These are phyloP conservation scores for Alloscopus bannaensis DNA, from an alignment of 2,888 invertebrate genomes.

Conservation along the genomic window DNA sequence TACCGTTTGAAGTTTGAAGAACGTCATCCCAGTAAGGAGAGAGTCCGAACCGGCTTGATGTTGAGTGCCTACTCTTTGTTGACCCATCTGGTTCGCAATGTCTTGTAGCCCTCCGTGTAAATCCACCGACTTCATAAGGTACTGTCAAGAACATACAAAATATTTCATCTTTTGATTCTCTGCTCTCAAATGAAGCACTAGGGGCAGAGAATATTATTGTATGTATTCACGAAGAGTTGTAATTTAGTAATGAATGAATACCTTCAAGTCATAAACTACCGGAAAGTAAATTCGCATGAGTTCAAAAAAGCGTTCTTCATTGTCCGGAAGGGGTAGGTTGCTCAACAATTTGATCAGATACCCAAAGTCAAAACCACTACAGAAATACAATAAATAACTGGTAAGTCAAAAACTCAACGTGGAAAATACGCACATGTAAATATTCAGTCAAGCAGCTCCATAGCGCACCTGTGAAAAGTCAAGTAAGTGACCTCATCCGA, in stretches of 20 bases:
- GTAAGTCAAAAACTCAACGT: no score
- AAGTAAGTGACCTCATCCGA: slow-evolving; percentile 46
- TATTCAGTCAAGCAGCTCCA: no score
- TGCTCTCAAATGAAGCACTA: neutral
- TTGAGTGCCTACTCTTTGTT: slow-evolving; percentile 95
- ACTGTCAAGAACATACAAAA: slow-evolving; percentile 81
- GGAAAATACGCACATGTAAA: no score
- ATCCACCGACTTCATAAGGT: slow-evolving; percentile 99
- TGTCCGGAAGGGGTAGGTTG: slow-evolving; percentile 93
- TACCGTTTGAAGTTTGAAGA: slow-evolving; percentile 88
- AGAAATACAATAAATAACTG: slow-evolving; percentile 54
- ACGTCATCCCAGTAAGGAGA: slow-evolving; percentile 96
- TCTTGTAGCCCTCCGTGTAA: slow-evolving; percentile 98
- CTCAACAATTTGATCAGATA: slow-evolving; percentile 96
- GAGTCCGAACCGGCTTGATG: slow-evolving; percentile 99
- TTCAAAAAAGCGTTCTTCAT: slow-evolving; percentile 97
- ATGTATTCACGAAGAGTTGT: no score
- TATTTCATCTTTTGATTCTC: neutral
- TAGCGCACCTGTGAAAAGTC: slow-evolving; percentile 52
- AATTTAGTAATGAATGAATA: slow-evolving; percentile 75
- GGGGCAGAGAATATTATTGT: no score
- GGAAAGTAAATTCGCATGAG: slow-evolving; percentile 95
- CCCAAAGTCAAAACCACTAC: slow-evolving; percentile 97
- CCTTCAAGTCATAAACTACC: slow-evolving; percentile 97
- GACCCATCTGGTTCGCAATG: slow-evolving; percentile 89